Base-by-base conservation (phyloP, 1,140 invertebrate genomes). In the Drosophila suzukii region DNA sequence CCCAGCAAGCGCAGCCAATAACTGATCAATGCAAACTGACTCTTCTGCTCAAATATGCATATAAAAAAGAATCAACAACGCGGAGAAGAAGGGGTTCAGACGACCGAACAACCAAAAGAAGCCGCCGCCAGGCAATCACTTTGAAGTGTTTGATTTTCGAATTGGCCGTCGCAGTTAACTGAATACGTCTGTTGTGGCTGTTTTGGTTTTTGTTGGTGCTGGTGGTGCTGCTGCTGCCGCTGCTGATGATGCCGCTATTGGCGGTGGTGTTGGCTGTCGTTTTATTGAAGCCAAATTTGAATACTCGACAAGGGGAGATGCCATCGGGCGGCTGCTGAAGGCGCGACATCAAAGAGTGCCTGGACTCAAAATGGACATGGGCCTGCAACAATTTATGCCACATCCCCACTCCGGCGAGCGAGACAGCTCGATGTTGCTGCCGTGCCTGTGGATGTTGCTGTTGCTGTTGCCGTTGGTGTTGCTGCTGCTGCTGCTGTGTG, bases 271-370 rank as follows among this genome's bases (percentile, higher is more conserved):
- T 84, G 84, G 73, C 80, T 88, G 85, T 88, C 85, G 85, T 78
- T 90, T 89, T 89, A 89, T 89, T 89, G 84, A 89, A 89, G 84
- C 84, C 84, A 89, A 89, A 89, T 89, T 89, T 89, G 84, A 89
- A 89, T 89, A 89, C 84, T 58, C 79, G 80, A 89, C 84, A 84
- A 77, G 68, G 54, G 66, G 68, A 71, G 72, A 75, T 75, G 73
- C 62, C 54, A 77, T 58, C 57, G 57, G 53, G 34, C 15, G 67
- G 47, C 70, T 55, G 61, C 66, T 70, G 73, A 67, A 75, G 75
- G 76, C 84, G 85, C 84, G 85, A 89, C 84, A 89, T 89, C 84
- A 89, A 89, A 89, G 84, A 89, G 84, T 89, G 84, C 80, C 84
- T 89, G 84, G 82, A 86, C 83, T 86, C 83, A 86, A 86, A 86